Evolutionary conservation across 1,140 invertebrate genomes (phyloP).

Genomic region (Bilobella aurantiaca): DNA sequence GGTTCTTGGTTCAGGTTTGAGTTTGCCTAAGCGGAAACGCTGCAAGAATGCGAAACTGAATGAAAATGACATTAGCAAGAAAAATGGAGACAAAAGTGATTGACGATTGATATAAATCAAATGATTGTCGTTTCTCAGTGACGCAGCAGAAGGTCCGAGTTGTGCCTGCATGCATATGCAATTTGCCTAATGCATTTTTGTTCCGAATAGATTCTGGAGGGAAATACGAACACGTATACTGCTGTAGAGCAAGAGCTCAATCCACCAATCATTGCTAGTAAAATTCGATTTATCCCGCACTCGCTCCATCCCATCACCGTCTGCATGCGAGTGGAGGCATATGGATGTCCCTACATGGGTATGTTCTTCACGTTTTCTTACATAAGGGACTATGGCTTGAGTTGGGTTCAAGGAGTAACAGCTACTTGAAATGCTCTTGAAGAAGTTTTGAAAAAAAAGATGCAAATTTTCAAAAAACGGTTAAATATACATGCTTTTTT

Average conservation of each 20-base stretch:
- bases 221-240: slow-evolving; percentile 71
- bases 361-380: slow-evolving; percentile 30
- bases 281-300: slow-evolving; percentile 70
- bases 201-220: slow-evolving; percentile 56
- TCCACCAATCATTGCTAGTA: slow-evolving; percentile 64
- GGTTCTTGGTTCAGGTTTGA: no score
- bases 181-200: slow-evolving; percentile 25
- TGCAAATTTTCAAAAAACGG: no score
- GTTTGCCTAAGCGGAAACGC: no score
- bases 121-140: background rate
- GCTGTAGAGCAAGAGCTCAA: slow-evolving; percentile 63
- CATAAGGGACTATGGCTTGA: no score
- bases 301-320: slow-evolving; percentile 69
- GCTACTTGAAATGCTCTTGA: no score
- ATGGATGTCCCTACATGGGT: slow-evolving; percentile 64
- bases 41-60: no score
- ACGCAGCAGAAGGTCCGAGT: background rate
- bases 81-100: no score
- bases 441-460: no score
- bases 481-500: no score
- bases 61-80: no score
- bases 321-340: slow-evolving; percentile 74
- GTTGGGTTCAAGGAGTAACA: no score
- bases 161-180: background rate
- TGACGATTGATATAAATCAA: no score